Base-by-base conservation (phyloP, 2,888 invertebrate species). In the Plagodis dolabraria region DNA sequence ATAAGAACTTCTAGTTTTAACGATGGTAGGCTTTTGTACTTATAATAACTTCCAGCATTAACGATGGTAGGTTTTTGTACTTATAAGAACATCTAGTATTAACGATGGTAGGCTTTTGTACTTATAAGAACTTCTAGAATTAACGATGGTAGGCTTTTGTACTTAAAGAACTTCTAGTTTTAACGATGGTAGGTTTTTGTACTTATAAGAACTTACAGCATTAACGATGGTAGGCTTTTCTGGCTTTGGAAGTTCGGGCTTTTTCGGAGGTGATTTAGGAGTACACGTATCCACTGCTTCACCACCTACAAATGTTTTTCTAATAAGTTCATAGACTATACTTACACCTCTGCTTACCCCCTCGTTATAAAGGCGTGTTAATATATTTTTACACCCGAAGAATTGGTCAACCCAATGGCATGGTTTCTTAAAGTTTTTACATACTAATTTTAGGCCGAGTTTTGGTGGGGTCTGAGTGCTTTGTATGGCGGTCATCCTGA, bases 211-310 rank as follows among this genome's bases (percentile, higher is more conserved):
- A 40, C 40, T 40, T 5, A 40, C 10, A 40, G 10, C 10, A 7
- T 8, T 36, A 1, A 36, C 36, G 10, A 40, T 10, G 10, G 10
- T 40, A 40, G 40, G 10, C 10, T 10, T 40, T 10, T 40, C 40
- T 40, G 40, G 40, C 40, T 72, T 81, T 0, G 66, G 47, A 4
- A 64, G 51, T 5, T 80, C 81, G 1, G 59, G 44, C 60, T 75
- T 85, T 50, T 42, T 52, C 22, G 51, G 6, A 10, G 61, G 61
- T 6, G 70, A 48, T 53, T 76, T 79, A 7, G 76, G 74, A 11
- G 83, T 82, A 63, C 83, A 83, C 5, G 69, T 51, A 5, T 85
- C 88, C 10, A 76, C 76, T 10, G 80, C 79, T 5, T 83, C 87
- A 53, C 79, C 88, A 22, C 22, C 22, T 22, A 22, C 2, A 22